phyloP scores from a whole-genome alignment of 2,113 vertebrate species.

The Ammodytes marinus region DNA sequence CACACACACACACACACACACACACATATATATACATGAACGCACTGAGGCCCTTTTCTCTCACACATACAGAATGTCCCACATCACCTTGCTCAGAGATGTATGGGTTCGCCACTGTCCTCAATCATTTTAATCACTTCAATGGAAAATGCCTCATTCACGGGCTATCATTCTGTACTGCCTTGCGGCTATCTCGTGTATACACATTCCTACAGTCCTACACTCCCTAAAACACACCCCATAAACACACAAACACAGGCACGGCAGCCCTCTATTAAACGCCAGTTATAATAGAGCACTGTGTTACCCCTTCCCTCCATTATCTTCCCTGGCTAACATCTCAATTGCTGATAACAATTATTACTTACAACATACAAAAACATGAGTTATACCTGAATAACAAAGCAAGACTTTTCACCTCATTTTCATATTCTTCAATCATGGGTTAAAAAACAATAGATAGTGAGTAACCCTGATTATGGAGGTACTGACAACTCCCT shows the following conservation, averaged over 20 bases:
- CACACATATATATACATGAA: conserved; percentile 31
- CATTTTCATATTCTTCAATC: background rate
- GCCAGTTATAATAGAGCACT: conserved; percentile 19
- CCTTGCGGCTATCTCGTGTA: conserved; percentile 74
- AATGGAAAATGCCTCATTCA: conserved; percentile 80
- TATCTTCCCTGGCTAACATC: background rate
- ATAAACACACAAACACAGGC: conserved; percentile 30
- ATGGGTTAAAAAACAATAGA: background rate
- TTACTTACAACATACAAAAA: background rate
- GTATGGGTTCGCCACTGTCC: conserved; percentile 80
- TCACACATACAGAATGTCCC: conserved; percentile 67
- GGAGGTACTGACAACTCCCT: background rate
- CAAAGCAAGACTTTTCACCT: background rate
- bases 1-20: conserved; percentile 12
- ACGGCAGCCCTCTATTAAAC: conserved; percentile 22
- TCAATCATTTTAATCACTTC: conserved; percentile 87
- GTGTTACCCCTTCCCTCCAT: background rate
- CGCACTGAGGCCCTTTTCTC: conserved; percentile 42
- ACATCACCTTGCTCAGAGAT: conserved; percentile 86
- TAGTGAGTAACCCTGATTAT: background rate
- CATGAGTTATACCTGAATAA: background rate
- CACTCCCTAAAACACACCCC: conserved; percentile 23
- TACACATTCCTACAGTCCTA: conserved; percentile 54
- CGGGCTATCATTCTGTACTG: conserved; percentile 68
- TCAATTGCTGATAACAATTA: conserved; percentile 11